A percentile compares a stretch with the other conserved stretches of the same genome.
phyloP scores from a whole-genome alignment of 1,140 invertebrate genomes.

The Megathymus violae region DNA sequence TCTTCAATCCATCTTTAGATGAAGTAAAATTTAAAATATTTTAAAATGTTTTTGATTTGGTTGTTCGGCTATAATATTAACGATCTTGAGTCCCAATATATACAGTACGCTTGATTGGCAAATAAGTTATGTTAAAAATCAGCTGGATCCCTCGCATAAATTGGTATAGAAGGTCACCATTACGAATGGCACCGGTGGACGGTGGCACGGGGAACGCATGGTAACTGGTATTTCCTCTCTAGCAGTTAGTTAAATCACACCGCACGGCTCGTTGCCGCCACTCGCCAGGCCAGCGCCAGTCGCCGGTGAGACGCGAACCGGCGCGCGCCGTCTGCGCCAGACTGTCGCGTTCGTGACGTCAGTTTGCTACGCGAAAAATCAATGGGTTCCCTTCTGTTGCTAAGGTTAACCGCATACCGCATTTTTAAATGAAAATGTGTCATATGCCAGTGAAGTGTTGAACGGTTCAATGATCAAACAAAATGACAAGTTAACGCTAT shows the following conservation, averaged over 20 bases:
- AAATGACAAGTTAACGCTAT: conserved; percentile 50
- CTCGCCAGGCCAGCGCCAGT: too few species aligned
- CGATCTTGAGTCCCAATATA: too few species aligned
- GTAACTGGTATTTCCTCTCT: too few species aligned
- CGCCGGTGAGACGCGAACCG: conserved; percentile 73
- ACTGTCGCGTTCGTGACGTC: conserved; percentile 70
- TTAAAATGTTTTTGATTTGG: too few species aligned
- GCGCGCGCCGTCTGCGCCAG: conserved; percentile 73
- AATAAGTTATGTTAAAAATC: conserved; percentile 47
- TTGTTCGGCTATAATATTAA: too few species aligned
- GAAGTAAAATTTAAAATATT: too few species aligned
- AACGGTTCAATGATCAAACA: conserved; percentile 44
- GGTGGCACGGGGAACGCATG: conserved; percentile 51
- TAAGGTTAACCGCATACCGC: conserved; percentile 81
- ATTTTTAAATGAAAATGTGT: conserved; percentile 79
- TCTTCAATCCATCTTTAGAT: too few species aligned
- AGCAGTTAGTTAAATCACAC: too few species aligned
- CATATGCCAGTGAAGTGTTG: conserved; percentile 76
- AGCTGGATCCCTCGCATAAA: conserved; percentile 58
- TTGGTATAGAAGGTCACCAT: conserved; percentile 70
- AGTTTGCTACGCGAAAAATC: conserved; percentile 76
- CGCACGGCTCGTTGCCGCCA: too few species aligned
- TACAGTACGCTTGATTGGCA: not conserved
- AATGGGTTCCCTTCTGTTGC: conserved; percentile 69
- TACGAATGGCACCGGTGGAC: conserved; percentile 43